Conservation (phyloP, 2,113 vertebrate genomes). For the Pluvianellus socialis region DNA sequence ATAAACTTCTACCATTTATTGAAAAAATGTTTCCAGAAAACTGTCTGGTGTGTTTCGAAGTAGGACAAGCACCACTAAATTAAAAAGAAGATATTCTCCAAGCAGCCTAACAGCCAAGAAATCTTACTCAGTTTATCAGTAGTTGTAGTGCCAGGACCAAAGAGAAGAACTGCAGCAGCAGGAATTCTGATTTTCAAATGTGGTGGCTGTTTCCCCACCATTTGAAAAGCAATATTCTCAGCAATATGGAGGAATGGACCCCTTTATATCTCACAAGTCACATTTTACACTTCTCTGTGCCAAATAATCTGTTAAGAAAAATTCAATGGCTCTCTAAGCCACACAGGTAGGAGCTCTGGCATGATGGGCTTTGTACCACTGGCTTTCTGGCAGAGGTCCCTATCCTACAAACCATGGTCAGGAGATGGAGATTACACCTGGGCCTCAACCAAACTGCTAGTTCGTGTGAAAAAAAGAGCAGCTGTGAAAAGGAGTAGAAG, state of each 20-base stretch:
- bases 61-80: not conserved
- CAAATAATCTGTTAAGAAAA: not conserved
- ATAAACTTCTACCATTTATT: not conserved
- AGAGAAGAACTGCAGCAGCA: not conserved
- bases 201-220: not conserved
- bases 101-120: not conserved
- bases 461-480: not conserved
- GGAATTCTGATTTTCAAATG: not conserved
- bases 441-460: not conserved
- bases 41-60: not conserved
- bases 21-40: not conserved
- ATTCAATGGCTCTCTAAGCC: accelerated
- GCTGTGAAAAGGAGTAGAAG: not conserved
- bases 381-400: not conserved
- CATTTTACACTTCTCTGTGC: not conserved
- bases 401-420: accelerated
- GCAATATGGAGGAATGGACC: not conserved
- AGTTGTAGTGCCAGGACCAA: not conserved
- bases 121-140: not conserved
- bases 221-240: not conserved
- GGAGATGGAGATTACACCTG: not conserved
- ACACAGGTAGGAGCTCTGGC: not conserved
- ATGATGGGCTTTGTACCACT: not conserved
- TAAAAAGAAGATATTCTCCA: not conserved
- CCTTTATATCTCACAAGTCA: not conserved